Base-by-base conservation (phyloP, 2,113 vertebrate species). In the Carlito syrichta region DNA sequence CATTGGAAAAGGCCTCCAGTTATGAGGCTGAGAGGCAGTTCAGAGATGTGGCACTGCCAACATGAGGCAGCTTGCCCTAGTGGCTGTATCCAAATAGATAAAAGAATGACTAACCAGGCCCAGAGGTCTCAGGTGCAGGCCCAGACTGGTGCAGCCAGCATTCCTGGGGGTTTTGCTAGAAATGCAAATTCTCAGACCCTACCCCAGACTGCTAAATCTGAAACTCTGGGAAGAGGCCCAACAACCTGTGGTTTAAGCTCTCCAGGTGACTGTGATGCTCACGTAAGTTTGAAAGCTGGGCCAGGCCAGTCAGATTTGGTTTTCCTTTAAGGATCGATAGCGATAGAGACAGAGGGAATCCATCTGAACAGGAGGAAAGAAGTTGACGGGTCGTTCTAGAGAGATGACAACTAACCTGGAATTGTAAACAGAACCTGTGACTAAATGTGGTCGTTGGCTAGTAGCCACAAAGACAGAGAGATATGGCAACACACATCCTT, bases 381-480 rank as follows among this genome's bases (percentile, higher is more conserved):
- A 96, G 12, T 48, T 40, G 38, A 23, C 74, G 69, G 32, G 23
- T 54, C 63, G 30, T 83, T 76, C 38, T 25, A 66, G 20, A 89
- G 43, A 79, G 48, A 58, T 17, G 38, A n/a, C 35, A 66, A 95
- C 86, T 91, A 82, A 96, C 40, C 73, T 63, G 93, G 52, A 84
- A 58, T 89, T 63, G 60, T 94, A 91, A 96, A 92, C 95, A 87
- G 94, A 87, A 40, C 40, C 52, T n/a, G 43, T 93, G 89, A 91
- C 83, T 91, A 93, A 86, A 22, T 45, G 94, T n/a, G 81, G 68
- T 7, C 1, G 17, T n/a, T 45, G 30, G 56, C 92, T 1, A 20
- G n/a, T 30, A 43, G 73, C 78, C 89, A 87, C 6, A 62, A 88
- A 78, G 40, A 68, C 35, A 22, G 82, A 52, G 48, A 54, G 48